phyloP scores from a whole-genome alignment of 2,797 vertebrate genomes.

The Pipistrellus pygmaeus region DNA sequence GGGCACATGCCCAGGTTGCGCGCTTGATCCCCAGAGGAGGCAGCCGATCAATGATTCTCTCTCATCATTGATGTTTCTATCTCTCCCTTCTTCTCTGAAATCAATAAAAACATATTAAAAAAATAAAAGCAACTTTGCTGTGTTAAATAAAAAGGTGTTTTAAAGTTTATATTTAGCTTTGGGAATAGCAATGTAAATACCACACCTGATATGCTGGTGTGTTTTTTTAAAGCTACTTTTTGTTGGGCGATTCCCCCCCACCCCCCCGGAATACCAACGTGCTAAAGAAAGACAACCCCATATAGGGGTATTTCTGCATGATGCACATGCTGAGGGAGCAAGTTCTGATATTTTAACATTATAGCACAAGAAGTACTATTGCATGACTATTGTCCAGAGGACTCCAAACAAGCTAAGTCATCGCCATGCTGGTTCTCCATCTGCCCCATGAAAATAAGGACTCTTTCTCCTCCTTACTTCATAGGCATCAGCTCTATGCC shows the following conservation, averaged over 20 bases:
- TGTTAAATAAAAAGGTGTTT: neutral
- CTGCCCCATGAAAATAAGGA: neutral
- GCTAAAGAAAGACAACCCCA: neutral
- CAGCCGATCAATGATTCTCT: too few relatives aligned
- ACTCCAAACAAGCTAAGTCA: neutral
- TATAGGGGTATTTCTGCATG: neutral
- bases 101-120: neutral
- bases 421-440: neutral
- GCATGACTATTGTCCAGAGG: neutral
- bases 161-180: neutral
- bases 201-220: neutral
- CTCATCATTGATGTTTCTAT: too few relatives aligned
- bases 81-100: too few relatives aligned
- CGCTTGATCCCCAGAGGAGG: too few relatives aligned
- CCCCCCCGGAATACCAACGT: neutral
- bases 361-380: neutral
- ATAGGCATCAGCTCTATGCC: neutral
- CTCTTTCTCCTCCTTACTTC: neutral
- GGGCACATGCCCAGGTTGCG: too few relatives aligned
- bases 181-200: neutral
- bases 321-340: neutral
- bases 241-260: fast-evolving
- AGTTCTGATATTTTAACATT: neutral
- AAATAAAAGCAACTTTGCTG: neutral
- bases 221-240: neutral